Conservation (phyloP, 1,140 invertebrate species). For the Apolygus lucorum region DNA sequence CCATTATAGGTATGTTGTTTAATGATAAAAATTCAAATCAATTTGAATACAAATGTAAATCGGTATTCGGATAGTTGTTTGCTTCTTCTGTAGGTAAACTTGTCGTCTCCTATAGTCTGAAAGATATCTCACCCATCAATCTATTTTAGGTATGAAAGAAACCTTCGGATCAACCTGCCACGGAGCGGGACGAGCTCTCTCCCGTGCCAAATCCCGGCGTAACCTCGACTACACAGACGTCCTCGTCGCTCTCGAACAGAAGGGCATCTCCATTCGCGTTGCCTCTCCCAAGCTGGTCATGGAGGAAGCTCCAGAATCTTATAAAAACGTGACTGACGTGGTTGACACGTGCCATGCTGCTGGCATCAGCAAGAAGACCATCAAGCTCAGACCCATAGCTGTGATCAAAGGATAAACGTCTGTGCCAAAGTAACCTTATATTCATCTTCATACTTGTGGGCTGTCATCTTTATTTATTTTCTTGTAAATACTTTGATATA, state of each 20-base stretch:
- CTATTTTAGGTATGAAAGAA: conserved; percentile 74
- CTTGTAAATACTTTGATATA: too few species aligned
- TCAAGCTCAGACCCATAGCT: conserved; percentile 95
- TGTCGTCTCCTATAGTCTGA: too few species aligned
- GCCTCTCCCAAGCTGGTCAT: conserved; percentile 99
- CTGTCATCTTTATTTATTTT: too few species aligned
- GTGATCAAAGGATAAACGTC: conserved; percentile 93
- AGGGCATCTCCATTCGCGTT: conserved; percentile 96
- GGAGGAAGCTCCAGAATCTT: conserved; percentile 99
- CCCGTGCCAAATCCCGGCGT: conserved; percentile 91
- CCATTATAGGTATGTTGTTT: too few species aligned
- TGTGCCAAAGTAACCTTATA: too few species aligned
- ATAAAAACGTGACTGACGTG: conserved; percentile 99
- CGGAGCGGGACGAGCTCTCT: conserved; percentile 93
- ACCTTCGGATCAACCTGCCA: conserved; percentile 99
- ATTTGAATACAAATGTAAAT: too few species aligned
- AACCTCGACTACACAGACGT: conserved; percentile 93
- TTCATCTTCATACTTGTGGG: too few species aligned
- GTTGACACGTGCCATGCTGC: conserved; percentile 97
- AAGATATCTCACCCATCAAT: too few species aligned
- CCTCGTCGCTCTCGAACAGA: conserved; percentile 58
- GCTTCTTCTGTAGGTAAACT: too few species aligned
- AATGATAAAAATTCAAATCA: too few species aligned
- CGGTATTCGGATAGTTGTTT: too few species aligned
- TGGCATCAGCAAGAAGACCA: conserved; percentile 94